Conservation (phyloP, 2,113 vertebrate genomes). For the Trematomus loennbergii region DNA sequence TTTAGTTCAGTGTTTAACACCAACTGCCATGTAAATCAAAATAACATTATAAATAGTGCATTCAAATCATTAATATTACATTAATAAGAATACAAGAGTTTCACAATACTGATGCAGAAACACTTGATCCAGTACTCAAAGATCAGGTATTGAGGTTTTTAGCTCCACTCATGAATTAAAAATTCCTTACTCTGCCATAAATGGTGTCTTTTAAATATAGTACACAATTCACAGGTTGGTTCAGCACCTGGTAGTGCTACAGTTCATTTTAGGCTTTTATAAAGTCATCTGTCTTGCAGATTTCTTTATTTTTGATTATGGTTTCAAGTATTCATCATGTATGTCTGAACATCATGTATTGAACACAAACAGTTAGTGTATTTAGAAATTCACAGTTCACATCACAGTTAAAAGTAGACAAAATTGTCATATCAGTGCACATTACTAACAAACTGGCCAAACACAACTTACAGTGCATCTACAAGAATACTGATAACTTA, state of each 20-base stretch:
- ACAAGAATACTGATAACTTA: conserved; percentile 15
- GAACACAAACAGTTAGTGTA: conserved; percentile 35
- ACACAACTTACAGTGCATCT: conserved; percentile 19
- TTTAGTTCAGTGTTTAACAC: neutral
- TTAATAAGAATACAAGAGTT: too few relatives aligned
- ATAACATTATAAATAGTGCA: neutral
- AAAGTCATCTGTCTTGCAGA: conserved; percentile 43
- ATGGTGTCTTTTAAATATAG: neutral
- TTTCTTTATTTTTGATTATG: conserved; percentile 18
- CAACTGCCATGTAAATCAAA: neutral
- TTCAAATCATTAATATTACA: neutral
- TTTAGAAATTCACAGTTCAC: conserved; percentile 46
- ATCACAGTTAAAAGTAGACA: conserved; percentile 25
- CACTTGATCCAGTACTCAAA: too few relatives aligned
- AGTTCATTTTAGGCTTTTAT: conserved; percentile 57
- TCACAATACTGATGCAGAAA: neutral
- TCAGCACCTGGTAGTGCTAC: neutral
- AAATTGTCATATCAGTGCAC: conserved; percentile 39
- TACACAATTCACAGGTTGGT: conserved; percentile 1
- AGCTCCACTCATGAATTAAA: neutral
- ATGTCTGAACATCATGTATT: too few relatives aligned
- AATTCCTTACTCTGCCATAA: neutral
- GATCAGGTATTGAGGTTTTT: neutral
- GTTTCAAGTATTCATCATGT: conserved; percentile 7
- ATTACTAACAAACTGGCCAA: conserved; percentile 15